Evolutionary conservation across 2,113 vertebrate genomes (phyloP).

Genomic region (Neogale vison): DNA sequence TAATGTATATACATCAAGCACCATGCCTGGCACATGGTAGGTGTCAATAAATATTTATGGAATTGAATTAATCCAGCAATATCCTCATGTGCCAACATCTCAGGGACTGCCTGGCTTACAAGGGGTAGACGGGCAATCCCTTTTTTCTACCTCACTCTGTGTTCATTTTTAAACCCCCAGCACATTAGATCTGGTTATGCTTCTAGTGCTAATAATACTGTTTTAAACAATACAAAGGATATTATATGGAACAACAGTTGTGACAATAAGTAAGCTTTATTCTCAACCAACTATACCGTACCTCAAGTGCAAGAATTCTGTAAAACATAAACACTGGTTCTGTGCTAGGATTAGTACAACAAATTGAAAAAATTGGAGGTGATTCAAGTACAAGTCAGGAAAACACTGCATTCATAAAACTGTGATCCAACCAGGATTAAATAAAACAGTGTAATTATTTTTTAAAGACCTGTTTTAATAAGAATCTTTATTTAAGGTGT

Average conservation of each 20-base stretch:
- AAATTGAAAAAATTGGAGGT: neutral
- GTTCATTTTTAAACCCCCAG: neutral
- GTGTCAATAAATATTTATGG: neutral
- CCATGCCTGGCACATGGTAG: neutral
- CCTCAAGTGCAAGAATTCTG: neutral
- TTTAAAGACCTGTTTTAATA: neutral
- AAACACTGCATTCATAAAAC: neutral
- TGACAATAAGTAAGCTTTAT: neutral
- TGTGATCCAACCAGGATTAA: conserved; percentile 3
- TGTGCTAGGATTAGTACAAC: neutral
- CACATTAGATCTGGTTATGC: neutral
- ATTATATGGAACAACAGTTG: neutral
- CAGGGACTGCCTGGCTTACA: neutral
- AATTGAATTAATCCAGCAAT: neutral
- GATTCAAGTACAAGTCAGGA: neutral
- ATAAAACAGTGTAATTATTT: neutral
- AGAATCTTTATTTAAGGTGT: conserved; percentile 11
- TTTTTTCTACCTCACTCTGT: neutral
- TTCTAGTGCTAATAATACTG: neutral
- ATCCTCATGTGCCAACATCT: neutral
- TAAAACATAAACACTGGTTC: neutral
- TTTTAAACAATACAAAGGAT: neutral
- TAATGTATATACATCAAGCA: neutral
- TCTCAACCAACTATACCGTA: neutral
- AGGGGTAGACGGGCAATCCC: neutral